phyloP scores from a whole-genome alignment of 2,888 invertebrate genomes.

The Prosapia bicincta region DNA sequence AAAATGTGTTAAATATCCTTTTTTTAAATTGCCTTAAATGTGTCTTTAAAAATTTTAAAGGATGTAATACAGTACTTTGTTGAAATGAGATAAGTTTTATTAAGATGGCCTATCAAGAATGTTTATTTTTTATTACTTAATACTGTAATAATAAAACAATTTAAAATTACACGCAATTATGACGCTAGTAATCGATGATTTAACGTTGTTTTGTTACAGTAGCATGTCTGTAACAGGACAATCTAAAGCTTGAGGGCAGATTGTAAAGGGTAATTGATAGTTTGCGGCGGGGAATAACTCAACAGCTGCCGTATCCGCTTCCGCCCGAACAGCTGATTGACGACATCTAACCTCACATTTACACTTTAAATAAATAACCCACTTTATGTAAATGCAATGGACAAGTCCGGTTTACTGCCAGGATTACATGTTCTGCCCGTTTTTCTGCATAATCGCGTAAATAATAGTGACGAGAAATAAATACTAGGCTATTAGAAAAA shows the following conservation, averaged over 20 bases:
- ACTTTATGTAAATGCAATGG: neutral
- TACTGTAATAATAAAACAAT: too few species aligned
- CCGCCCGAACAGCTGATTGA: neutral
- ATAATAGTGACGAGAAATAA: neutral
- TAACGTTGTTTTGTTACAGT: too few species aligned
- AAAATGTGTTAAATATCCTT: too few species aligned
- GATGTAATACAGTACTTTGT: too few species aligned
- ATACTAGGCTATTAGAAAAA: neutral
- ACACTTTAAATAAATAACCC: neutral
- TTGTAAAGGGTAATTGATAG: neutral
- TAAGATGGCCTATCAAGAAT: too few species aligned
- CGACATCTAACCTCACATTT: neutral
- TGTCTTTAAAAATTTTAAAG: too few species aligned
- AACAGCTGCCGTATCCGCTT: neutral
- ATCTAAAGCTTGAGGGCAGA: neutral
- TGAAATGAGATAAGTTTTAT: too few species aligned
- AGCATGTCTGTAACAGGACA: neutral
- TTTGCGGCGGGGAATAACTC: neutral
- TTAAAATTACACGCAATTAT: too few species aligned
- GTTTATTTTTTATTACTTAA: too few species aligned
- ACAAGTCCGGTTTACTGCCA: neutral
- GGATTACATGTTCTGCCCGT: neutral
- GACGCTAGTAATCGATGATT: too few species aligned
- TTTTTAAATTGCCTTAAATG: too few species aligned
- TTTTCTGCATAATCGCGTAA: neutral